phyloP scores from a whole-genome alignment of 1,140 invertebrate genomes.

The Drosophila bocqueti region DNA sequence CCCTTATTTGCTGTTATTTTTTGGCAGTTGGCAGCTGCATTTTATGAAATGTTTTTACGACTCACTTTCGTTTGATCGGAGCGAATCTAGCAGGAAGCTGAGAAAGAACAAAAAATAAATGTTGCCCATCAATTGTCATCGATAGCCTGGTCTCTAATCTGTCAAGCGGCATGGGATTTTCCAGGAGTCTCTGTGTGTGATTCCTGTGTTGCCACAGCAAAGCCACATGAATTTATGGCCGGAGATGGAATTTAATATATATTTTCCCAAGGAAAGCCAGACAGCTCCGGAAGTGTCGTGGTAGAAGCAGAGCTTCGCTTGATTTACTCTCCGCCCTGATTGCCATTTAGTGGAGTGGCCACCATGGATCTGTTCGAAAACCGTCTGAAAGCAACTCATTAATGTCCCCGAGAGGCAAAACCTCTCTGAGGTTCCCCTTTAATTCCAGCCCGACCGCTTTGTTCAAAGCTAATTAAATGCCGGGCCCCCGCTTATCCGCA shows the following conservation, averaged over 20 bases:
- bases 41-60: slow-evolving; percentile 48
- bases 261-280: slow-evolving; percentile 34
- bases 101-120: slow-evolving; percentile 15
- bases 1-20: slow-evolving; percentile 26
- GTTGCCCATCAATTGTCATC: slow-evolving; percentile 46
- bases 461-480: slow-evolving; percentile 45
- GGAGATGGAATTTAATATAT: slow-evolving; percentile 48
- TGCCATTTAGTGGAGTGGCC: slow-evolving; percentile 25
- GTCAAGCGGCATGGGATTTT: slow-evolving; percentile 37
- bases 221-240: slow-evolving; percentile 55
- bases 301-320: slow-evolving; percentile 2
- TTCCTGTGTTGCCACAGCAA: slow-evolving; percentile 32
- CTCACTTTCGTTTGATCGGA: slow-evolving; percentile 24
- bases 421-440: slow-evolving; percentile 13
- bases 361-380: neutral
- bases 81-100: slow-evolving; percentile 20
- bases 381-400: slow-evolving; percentile 4
- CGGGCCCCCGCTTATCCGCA: slow-evolving; percentile 13
- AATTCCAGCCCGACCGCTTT: slow-evolving; percentile 16
- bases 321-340: slow-evolving; percentile 28
- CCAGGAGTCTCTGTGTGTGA: slow-evolving; percentile 14
- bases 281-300: slow-evolving; percentile 24
- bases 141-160: slow-evolving; percentile 32
- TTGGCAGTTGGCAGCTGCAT: slow-evolving; percentile 29
- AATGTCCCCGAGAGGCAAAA: slow-evolving; percentile 15